Evolutionary conservation across 2,113 vertebrate species (phyloP), one percentile per base, ranked within the genome.

Genomic region (Merops nubicus): DNA sequence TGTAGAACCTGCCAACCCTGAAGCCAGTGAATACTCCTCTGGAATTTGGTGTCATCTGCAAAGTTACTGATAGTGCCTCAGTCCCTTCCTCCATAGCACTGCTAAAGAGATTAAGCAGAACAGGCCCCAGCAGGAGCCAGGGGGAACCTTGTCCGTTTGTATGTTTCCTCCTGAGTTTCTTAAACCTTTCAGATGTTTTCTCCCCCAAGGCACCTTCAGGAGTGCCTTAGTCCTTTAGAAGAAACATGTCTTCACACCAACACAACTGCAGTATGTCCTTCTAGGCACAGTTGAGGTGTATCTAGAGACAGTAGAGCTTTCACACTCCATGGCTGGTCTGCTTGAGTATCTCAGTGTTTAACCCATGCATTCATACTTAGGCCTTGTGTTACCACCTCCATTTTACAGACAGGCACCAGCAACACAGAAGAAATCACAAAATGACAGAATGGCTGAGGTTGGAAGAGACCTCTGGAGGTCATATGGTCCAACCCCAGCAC

Each of bases 81-180:
- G 28, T 60, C 57, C 57, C 14, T 22, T 25, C 14, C 15, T 15
- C n/a, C 57, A 36, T 13, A 60, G 34, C 57, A 34, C 22, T 59
- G 20, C 23, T n/a, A 21, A 18, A 19, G 54, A n/a, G 14, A 22
- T 25, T 36, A 25, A 60, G 15, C 11, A 59, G 53, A 59, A 60
- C n/a, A 15, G 57, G 57, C 57, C 25, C 25, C 25, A 51, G 13
- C 15, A 51, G 12, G 25, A 51, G 50, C 50, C 50, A 22, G 34
- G 57, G n/a, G 23, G 57, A 36, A 36, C 22, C 23, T 14, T 9
- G 17, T 62, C 47, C 48, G 21, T 33, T 36, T 0, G 0, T 31
- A 7, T 0, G 0, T 34, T 36, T 57, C n/a, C 31, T 85, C 29
- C 7, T 13, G 18, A 29, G 8, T 26, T 33, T 29, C 21, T 34